Percentiles rank a stretch among this genome's conserved stretches.
phyloP scores from a whole-genome alignment of 2,797 vertebrate genomes.

The Bradypus variegatus region DNA sequence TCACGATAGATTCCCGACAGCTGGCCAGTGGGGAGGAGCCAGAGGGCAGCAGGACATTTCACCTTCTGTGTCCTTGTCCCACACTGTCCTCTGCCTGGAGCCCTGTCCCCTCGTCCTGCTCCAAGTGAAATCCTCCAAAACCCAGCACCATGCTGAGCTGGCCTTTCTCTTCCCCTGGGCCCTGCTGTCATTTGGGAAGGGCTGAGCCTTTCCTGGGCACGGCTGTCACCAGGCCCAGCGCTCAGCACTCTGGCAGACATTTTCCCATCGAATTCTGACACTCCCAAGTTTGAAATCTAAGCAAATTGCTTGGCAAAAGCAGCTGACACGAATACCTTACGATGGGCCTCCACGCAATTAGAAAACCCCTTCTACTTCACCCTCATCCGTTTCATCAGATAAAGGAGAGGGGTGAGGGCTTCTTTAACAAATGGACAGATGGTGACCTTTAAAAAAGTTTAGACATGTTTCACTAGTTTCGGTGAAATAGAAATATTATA shows the following conservation, averaged over 20 bases:
- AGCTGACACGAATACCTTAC: accelerated
- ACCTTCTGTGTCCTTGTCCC: not conserved
- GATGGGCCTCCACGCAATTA: accelerated
- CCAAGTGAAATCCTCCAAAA: accelerated
- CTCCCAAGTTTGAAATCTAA: not conserved
- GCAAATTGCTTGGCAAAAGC: accelerated
- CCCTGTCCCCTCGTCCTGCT: not conserved
- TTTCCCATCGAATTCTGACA: no score
- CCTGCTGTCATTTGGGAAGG: not conserved
- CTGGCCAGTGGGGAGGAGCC: accelerated
- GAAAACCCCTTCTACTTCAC: not conserved
- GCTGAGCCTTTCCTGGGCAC: no score
- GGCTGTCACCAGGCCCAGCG: no score
- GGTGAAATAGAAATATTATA: not conserved
- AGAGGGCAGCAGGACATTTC: no score
- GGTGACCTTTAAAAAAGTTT: constrained; percentile 11
- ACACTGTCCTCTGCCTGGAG: not conserved
- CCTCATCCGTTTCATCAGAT: not conserved
- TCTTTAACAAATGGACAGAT: not conserved
- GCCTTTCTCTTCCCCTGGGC: accelerated
- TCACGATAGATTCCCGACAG: accelerated
- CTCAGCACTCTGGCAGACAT: no score
- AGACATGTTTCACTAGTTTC: not conserved
- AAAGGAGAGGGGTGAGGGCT: not conserved
- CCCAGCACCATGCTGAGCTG: accelerated